These are phyloP conservation scores for Enteromius unitaeniatus DNA, from an alignment of 2,797 vertebrate genomes.

Conservation along the genomic window DNA sequence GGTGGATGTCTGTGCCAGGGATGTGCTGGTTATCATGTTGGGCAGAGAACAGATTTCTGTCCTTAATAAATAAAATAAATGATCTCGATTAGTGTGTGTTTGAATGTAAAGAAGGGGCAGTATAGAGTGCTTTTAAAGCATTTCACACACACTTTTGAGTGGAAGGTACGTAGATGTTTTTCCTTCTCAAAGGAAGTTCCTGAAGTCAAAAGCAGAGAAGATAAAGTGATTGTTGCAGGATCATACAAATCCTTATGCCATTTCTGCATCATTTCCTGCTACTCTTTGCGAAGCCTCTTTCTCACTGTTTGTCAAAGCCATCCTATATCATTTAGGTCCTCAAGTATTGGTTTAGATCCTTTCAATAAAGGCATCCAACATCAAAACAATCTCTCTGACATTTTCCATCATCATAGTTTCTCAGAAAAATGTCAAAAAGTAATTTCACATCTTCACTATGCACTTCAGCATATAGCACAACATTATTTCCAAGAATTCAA, in stretches of 20 bases:
- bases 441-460: not conserved
- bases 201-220: not conserved
- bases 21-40: constrained; percentile 34
- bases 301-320: not conserved
- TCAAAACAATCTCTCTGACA: constrained; percentile 53
- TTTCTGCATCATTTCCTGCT: constrained; percentile 34
- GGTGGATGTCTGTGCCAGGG: constrained; percentile 33
- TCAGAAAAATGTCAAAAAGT: constrained; percentile 17
- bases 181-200: too few relatives aligned
- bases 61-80: constrained; percentile 18
- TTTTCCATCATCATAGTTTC: constrained; percentile 45
- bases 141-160: constrained; percentile 24
- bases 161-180: not conserved
- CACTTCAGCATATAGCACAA: not conserved
- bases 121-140: not conserved
- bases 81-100: not conserved
- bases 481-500: not conserved
- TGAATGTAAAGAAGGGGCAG: constrained; percentile 7
- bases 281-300: constrained; percentile 15
- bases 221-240: constrained; percentile 4
- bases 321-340: constrained; percentile 1
- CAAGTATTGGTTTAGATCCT: constrained; percentile 50
- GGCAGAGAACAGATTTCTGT: constrained; percentile 16
- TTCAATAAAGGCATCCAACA: constrained; percentile 38
- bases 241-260: constrained; percentile 26